Evolutionary conservation across 2,797 vertebrate species (phyloP), one percentile per base, ranked within the genome.

Genomic region (Ctenopoma kingsleyae): DNA sequence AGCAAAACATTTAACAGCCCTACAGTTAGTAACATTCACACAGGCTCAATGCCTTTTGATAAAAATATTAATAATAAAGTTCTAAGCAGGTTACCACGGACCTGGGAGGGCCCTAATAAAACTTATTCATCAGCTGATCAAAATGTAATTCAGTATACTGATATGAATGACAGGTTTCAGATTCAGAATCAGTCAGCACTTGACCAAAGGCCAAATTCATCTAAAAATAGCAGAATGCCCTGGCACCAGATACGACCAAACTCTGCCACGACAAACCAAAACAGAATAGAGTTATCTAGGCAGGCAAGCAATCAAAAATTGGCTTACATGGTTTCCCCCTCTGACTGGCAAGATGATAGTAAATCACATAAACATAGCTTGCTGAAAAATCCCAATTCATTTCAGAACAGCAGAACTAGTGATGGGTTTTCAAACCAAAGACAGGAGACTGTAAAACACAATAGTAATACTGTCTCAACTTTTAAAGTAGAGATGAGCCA

Each of bases 21-120:
- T 16, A 56, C 92, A 55, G 55, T 89, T 10, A 93, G 88, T 61
- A 87, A 82, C 78, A 52, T 89, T 72, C 89, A 92, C 64, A 49
- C 92, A 50, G 93, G 92, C 66, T 83, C 95, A 1, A 87, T 93
- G 81, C 78, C 94, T 68, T 96, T 96, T 58, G 97, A 98, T 80
- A 94, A 96, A 61, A 94, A 80, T 89, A 80, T 91, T 83, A 93
- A 55, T 83, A 76, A 82, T 87, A 91, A 91, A 83, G 50, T 85
- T 88, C 69, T 91, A 57, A 87, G 88, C 80, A 90, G 95, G 89
- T 86, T 95, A 86, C 84, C 94, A 76, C 95, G 95, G 70, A 86
- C 93, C 8, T 99, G 98, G 97, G 97, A 97, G 47, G 94, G 93
- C 54, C 78, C 88, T 56, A 90, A 87, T 75, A 97, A 96, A 91